Evolutionary conservation across 2,888 invertebrate genomes (phyloP).

Genomic region (Apotomis betuletana): DNA sequence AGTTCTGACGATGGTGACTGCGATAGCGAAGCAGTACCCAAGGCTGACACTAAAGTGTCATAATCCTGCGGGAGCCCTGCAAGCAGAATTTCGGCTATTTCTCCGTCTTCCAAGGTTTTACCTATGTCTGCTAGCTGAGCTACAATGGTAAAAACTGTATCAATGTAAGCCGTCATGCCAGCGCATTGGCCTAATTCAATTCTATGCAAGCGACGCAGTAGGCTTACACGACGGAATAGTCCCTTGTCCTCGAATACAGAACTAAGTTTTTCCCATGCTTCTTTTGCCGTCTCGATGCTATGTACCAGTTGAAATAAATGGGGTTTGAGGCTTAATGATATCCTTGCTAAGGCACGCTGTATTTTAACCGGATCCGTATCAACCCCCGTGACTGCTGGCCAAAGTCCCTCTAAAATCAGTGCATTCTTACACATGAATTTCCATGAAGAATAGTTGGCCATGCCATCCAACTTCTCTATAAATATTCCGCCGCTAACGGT

Average conservation of each 20-base stretch:
- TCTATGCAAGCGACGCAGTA: background rate
- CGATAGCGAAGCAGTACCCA: too few relatives aligned
- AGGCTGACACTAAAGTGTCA: too few relatives aligned
- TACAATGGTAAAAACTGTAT: conserved; percentile 12
- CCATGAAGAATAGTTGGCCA: background rate
- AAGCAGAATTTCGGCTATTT: too few relatives aligned
- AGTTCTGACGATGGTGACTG: too few relatives aligned
- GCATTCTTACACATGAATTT: background rate
- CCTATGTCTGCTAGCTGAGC: background rate
- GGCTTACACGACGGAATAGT: conserved; percentile 1
- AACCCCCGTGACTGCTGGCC: background rate
- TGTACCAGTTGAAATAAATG: background rate
- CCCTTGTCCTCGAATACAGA: conserved; percentile 15
- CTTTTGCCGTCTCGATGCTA: background rate
- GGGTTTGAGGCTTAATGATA: conserved; percentile 6
- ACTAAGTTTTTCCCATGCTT: conserved; percentile 12
- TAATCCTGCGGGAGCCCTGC: too few relatives aligned
- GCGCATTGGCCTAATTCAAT: background rate
- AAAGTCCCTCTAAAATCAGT: background rate
- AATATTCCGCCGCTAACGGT: background rate
- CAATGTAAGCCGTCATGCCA: conserved; percentile 14
- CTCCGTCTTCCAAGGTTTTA: too few relatives aligned
- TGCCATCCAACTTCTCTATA: background rate
- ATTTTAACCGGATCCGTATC: background rate
- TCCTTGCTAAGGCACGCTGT: conserved; percentile 6